Base-by-base conservation (phyloP, 2,888 invertebrate species). In the Acrocyrtus sp. region DNA sequence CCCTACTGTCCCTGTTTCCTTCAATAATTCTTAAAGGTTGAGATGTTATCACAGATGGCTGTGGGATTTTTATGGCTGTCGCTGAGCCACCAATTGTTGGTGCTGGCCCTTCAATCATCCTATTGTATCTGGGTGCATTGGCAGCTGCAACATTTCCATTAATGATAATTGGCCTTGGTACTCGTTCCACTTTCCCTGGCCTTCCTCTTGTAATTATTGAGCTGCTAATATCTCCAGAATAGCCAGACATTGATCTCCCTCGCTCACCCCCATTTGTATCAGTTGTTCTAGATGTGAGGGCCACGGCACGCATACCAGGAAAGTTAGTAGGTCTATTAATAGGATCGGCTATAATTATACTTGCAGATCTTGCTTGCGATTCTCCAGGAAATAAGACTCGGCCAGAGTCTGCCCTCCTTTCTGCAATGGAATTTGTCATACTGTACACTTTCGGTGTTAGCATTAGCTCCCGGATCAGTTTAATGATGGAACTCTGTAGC, bases 11-110 rank as follows among this genome's bases (percentile, higher is more conserved):
- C 12, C 72, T 54, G 24, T 67, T 60, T 17, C 72, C 75, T 22
- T 67, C 67, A 0, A 70, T 27, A 17, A 75, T 67, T 50, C 66
- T 53, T 47, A 75, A 48, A 3, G 75, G 75, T 26, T 75, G 72
- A 0, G 63, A 63, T 29, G 58, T 53, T 15, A 75, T 72, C 10
- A 66, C 57, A 2, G 72, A 61, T 15, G 75, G 72, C 47, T 57
- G 66, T 3, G 72, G 66, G 19, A 75, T 51, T 51, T 72, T 63
- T 15, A 63, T 41, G 29, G 48, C 4, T 26, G 54, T 26, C 2
- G 53, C 61, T 17, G n/a, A 26, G 12, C 63, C 45, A 1, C 63
- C 72, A 63, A 65, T 48, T n/a, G 68, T 68, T n/a, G 69, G 69
- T 15, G 69, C 69, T 27, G 69, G 69, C 1, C 69, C 69, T 27